Base-by-base conservation (phyloP, 2,797 vertebrate species). In the Mallotus villosus region DNA sequence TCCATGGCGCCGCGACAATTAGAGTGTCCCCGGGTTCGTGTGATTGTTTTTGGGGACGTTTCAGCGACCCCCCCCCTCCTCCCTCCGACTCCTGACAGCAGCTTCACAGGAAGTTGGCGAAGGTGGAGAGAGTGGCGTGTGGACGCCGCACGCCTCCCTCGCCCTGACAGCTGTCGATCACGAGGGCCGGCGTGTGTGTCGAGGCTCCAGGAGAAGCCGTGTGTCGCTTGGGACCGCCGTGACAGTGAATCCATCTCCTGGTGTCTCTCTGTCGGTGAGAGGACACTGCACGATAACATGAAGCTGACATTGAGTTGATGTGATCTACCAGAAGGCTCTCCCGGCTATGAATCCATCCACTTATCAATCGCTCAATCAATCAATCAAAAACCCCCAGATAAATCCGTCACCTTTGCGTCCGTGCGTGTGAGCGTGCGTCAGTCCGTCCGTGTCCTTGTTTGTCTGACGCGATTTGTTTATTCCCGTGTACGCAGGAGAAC, bases 291-390 rank as follows among this genome's bases (percentile, higher is more conserved):
- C n/a, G n/a, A 41, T n/a, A 64, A 37, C 63, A n/a, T 14, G 7
- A 29, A 21, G 63, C 19, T 41, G 63, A 64, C 32, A 22, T 64
- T 37, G 63, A 64, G 19, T 34, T 22, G 21, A 21, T 46, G 34
- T 11, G 11, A 64, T 11, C 34, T 22, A 41, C n/a, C n/a, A 34
- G 62, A 8, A 37, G n/a, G n/a, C n/a, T n/a, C n/a, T n/a, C n/a
- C n/a, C n/a, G 62, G 62, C 62, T 37, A 64, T 37, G 21, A 64
- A 64, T 64, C 63, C 34, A 64, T 21, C 49, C 14, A 2, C 49
- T 41, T n/a, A 46, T 64, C 63, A 22, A 64, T 64, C 63, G 46
- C n/a, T 41, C 34, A 41, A 64, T 46, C 63, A 19, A 21, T 22
- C 32, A 14, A 34, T 64, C 17, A 51, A 51, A 51, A 1, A 17